A percentile compares a stretch with the other conserved stretches of the same genome.
These are phyloP conservation scores for Cathartes aura DNA, from an alignment of 2,113 vertebrate genomes.

Conservation along the genomic window DNA sequence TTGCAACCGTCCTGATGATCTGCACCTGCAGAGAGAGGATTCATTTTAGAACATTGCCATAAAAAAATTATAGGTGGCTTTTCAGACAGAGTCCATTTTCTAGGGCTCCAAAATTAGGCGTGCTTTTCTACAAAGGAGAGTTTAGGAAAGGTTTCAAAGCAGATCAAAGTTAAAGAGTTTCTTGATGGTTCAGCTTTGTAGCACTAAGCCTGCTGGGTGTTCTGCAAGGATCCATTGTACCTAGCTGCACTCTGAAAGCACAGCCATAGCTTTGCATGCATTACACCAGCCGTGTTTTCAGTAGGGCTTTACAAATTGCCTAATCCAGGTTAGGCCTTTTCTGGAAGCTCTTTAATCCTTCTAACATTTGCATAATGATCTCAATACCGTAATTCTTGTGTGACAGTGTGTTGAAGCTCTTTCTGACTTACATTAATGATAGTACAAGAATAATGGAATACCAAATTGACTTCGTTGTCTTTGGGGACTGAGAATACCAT, in stretches of 20 bases:
- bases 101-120: not conserved
- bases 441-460: not conserved
- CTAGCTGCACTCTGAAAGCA: not conserved
- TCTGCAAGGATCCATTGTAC: not conserved
- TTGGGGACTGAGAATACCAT: not conserved
- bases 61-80: not conserved
- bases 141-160: conserved; percentile 27
- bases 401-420: not conserved
- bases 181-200: conserved; percentile 25
- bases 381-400: conserved; percentile 15
- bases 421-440: conserved; percentile 23
- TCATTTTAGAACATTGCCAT: not conserved
- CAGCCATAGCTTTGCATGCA: not conserved
- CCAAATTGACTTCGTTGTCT: not conserved
- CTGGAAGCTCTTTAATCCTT: conserved; percentile 50
- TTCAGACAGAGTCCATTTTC: not conserved
- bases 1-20: not conserved
- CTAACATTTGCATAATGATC: conserved; percentile 41
- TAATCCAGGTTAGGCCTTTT: conserved; percentile 20
- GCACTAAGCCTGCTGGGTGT: conserved; percentile 6
- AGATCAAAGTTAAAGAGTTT: conserved; percentile 32
- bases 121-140: not conserved
- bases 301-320: conserved; percentile 21
- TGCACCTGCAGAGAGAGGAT: not conserved
- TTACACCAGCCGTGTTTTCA: not conserved